Percentiles rank a stretch among this genome's conserved stretches.
Evolutionary conservation across 2,888 invertebrate species (phyloP).

Genomic region (Himalopsyche kuldschensis): DNA sequence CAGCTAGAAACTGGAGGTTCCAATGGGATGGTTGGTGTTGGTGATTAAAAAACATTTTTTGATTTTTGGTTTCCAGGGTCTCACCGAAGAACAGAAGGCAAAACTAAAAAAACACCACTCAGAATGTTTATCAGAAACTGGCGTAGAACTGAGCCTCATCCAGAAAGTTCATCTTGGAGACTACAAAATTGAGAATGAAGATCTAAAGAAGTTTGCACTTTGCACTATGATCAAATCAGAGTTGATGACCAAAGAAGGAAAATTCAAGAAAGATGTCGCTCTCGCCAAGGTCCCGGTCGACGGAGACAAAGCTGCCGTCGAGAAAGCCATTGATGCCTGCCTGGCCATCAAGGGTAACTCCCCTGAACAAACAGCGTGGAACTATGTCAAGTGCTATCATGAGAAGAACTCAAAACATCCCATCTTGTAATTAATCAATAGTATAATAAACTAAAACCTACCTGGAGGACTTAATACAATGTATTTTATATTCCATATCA

Average conservation of each 20-base stretch:
- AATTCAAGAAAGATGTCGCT: conserved; percentile 59
- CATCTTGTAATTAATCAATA: conserved; percentile 44
- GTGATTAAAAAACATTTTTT: no score
- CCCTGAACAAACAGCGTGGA: conserved; percentile 58
- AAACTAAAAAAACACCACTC: conserved; percentile 55
- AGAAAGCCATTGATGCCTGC: conserved; percentile 55
- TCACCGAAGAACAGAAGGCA: conserved; percentile 56
- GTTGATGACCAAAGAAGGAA: conserved; percentile 59
- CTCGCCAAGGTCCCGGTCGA: conserved; percentile 54
- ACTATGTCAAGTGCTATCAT: conserved; percentile 59
- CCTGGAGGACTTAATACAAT: no score
- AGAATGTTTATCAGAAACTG: conserved; percentile 53
- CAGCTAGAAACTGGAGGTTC: no score
- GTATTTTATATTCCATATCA: no score
- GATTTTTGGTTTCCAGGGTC: conserved; percentile 46
- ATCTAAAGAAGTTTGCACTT: conserved; percentile 54
- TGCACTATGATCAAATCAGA: conserved; percentile 58
- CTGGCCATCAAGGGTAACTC: conserved; percentile 55
- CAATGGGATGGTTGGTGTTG: no score
- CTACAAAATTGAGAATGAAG: conserved; percentile 53
- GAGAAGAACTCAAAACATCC: conserved; percentile 59
- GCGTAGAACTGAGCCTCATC: conserved; percentile 51
- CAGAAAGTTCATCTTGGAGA: conserved; percentile 55
- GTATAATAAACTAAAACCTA: not conserved
- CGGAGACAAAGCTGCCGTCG: conserved; percentile 55